These are phyloP conservation scores for Pristionchus arcanus DNA, from an alignment of 2,888 invertebrate genomes.

Conservation along the genomic window DNA sequence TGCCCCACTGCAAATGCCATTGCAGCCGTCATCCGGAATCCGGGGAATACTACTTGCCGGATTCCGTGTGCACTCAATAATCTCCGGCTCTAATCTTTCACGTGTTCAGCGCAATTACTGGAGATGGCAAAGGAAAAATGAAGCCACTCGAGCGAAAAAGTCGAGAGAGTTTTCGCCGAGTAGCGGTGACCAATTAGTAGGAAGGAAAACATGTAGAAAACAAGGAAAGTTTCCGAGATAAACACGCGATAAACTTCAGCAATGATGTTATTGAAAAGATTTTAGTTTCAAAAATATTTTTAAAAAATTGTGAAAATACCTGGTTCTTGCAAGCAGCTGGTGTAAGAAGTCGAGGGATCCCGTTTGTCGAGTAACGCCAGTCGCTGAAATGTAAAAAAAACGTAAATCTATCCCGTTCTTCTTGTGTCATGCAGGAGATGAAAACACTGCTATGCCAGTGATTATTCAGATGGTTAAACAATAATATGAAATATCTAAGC, in stretches of 20 bases:
- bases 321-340: neutral
- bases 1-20: no score
- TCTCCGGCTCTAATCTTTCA: neutral
- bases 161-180: neutral
- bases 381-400: neutral
- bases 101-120: neutral
- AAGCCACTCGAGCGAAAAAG: neutral
- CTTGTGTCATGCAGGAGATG: no score
- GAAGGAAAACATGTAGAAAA: neutral
- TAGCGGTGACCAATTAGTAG: neutral
- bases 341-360: neutral
- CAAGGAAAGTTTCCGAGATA: neutral
- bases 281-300: neutral
- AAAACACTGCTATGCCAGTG: no score
- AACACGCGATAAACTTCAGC: no score
- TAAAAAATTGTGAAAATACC: neutral
- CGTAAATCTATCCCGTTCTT: no score
- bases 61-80: neutral
- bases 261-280: no score
- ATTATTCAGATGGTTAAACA: no score
- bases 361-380: neutral
- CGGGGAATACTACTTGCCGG: neutral
- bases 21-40: neutral
- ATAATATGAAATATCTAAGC: no score
- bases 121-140: neutral